Evolutionary conservation across 2,888 invertebrate genomes (phyloP).

Genomic region (Agrotis puta): DNA sequence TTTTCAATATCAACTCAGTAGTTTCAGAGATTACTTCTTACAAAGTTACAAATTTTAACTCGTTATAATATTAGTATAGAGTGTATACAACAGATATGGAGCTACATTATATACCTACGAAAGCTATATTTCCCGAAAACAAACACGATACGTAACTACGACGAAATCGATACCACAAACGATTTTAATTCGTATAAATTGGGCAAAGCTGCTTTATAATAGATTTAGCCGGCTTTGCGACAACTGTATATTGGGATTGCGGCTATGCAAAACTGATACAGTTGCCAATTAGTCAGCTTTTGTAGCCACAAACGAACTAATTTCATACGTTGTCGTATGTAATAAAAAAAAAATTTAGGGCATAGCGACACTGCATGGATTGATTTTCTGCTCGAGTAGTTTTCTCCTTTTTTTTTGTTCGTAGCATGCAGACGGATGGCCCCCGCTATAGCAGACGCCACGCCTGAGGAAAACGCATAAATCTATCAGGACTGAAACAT

Average conservation of each 20-base stretch:
- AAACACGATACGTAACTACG: conserved; percentile 53
- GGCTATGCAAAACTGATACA: conserved; percentile 71
- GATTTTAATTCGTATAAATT: conserved; percentile 76
- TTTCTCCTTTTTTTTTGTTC: conserved; percentile 44
- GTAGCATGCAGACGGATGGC: conserved; percentile 23
- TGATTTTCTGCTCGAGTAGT: conserved; percentile 8
- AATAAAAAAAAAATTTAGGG: conserved; percentile 33
- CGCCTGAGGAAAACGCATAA: conserved; percentile 70
- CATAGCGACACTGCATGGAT: background rate
- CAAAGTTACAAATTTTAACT: no score
- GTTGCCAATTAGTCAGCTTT: conserved; percentile 75
- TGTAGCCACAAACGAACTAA: conserved; percentile 64
- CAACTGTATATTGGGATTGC: conserved; percentile 72
- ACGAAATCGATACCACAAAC: conserved; percentile 66
- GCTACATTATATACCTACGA: background rate
- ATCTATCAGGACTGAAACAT: conserved; percentile 72
- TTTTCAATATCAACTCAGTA: no score
- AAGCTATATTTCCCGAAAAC: conserved; percentile 42
- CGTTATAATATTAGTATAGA: no score
- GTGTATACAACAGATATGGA: background rate
- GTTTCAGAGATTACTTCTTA: no score
- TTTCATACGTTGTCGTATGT: conserved; percentile 42
- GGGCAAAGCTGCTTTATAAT: conserved; percentile 76
- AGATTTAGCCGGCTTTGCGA: conserved; percentile 74
- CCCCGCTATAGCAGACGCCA: conserved; percentile 58